phyloP scores from a whole-genome alignment of 2,888 invertebrate genomes.

The Apotomis betuletana region DNA sequence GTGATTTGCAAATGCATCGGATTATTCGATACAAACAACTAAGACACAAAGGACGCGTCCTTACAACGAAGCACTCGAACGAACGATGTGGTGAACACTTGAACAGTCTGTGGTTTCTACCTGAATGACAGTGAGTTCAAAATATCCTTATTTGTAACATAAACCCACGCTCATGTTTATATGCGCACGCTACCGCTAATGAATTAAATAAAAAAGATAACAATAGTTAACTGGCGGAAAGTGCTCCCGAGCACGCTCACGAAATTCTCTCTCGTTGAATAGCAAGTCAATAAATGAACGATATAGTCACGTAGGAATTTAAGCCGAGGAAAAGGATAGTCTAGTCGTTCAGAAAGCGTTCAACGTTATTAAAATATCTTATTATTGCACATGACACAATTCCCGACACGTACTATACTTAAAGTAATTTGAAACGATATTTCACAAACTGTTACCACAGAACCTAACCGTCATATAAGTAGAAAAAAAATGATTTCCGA shows the following conservation, averaged over 20 bases:
- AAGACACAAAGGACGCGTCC: constrained; percentile 62
- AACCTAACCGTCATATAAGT: too few relatives aligned
- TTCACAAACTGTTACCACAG: background rate
- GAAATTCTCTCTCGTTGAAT: background rate
- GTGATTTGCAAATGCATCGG: constrained; percentile 57
- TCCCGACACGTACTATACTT: background rate
- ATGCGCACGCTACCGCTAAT: constrained; percentile 18
- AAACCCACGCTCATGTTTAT: constrained; percentile 25
- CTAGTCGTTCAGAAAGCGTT: too few relatives aligned
- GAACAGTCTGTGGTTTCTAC: constrained; percentile 44
- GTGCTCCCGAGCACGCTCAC: background rate
- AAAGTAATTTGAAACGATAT: background rate
- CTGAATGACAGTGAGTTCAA: constrained; percentile 42
- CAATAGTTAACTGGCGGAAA: constrained; percentile 9
- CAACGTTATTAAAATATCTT: background rate
- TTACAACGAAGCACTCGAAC: constrained; percentile 54
- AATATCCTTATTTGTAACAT: constrained; percentile 33
- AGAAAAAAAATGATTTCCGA: background rate
- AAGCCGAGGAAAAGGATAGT: background rate
- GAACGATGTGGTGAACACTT: constrained; percentile 46
- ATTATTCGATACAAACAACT: constrained; percentile 56
- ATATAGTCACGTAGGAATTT: background rate
- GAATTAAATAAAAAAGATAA: constrained; percentile 15
- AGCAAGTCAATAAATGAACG: constrained; percentile 2
- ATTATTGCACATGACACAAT: background rate